Percentiles rank a stretch among this genome's conserved stretches.
Conservation (phyloP, 2,797 vertebrate species). For the Chelon labrosus region DNA sequence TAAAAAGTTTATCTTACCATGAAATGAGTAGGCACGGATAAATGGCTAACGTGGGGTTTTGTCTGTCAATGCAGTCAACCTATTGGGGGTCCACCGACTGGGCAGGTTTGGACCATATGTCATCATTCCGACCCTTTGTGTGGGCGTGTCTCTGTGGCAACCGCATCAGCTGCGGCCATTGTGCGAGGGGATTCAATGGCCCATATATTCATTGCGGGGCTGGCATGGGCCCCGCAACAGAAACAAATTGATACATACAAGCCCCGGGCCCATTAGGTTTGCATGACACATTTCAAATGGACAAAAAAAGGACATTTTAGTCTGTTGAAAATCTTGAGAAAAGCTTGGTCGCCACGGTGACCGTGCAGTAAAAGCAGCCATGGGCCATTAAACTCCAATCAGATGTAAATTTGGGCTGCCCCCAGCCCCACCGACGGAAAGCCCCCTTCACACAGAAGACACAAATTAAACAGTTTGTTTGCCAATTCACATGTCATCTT, state of each 20-base stretch:
- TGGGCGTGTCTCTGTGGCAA: constrained; percentile 90
- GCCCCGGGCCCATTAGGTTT: constrained; percentile 87
- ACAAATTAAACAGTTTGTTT: constrained; percentile 96
- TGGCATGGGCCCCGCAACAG: constrained; percentile 87
- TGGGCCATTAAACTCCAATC: constrained; percentile 95
- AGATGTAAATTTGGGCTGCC: constrained; percentile 92
- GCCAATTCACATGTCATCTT: constrained; percentile 93
- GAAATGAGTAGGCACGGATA: constrained; percentile 86
- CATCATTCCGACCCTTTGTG: constrained; percentile 91
- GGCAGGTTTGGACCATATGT: constrained; percentile 95
- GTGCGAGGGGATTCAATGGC: constrained; percentile 87
- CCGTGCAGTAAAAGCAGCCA: constrained; percentile 85
- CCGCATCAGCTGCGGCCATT: constrained; percentile 91
- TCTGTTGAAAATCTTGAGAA: constrained; percentile 94
- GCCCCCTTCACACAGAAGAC: constrained; percentile 81
- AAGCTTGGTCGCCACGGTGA: constrained; percentile 89
- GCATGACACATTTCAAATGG: constrained; percentile 88
- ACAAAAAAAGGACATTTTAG: constrained; percentile 92
- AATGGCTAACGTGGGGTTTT: constrained; percentile 86
- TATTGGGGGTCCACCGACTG: constrained; percentile 85
- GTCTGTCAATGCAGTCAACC: constrained; percentile 83
- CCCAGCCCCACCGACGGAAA: constrained; percentile 76
- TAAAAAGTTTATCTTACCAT: constrained; percentile 91
- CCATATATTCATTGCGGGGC: constrained; percentile 92
- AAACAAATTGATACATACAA: constrained; percentile 98